Percentiles rank a stretch among this genome's conserved stretches.
These are phyloP conservation scores for Thaumatotibia leucotreta DNA, from an alignment of 1,140 invertebrate species.

Conservation along the genomic window DNA sequence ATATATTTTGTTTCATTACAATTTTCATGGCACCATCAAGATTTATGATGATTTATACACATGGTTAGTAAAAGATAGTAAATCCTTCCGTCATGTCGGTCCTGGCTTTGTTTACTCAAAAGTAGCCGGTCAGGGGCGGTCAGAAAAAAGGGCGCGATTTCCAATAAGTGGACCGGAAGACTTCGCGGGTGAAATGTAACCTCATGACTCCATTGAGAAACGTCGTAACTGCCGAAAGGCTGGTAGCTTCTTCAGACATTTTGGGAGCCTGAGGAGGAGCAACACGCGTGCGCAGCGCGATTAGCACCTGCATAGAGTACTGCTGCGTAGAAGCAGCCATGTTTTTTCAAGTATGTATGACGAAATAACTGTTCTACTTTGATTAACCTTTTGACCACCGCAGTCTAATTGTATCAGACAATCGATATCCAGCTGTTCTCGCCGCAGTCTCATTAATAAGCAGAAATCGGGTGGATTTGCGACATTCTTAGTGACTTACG, in stretches of 20 bases:
- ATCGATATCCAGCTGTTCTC: no score
- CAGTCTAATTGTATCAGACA: no score
- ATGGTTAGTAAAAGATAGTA: not conserved
- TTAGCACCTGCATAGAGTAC: constrained; percentile 57
- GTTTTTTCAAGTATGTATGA: no score
- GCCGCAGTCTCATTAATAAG: no score
- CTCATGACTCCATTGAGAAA: not conserved
- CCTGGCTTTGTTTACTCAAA: constrained; percentile 28
- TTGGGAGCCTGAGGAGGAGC: not conserved
- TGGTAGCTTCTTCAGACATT: not conserved
- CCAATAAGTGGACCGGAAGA: constrained; percentile 63
- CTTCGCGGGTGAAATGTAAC: constrained; percentile 56
- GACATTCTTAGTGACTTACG: no score
- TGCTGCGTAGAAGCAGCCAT: constrained; percentile 9
- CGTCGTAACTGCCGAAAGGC: not conserved
- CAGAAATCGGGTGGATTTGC: no score
- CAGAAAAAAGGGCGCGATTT: constrained; percentile 54
- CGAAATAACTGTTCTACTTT: no score
- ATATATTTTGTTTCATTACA: no score
- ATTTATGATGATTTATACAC: no score
- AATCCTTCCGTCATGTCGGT: not conserved
- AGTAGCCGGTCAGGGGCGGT: constrained; percentile 43
- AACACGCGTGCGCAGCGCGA: constrained; percentile 46
- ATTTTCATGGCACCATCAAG: no score
- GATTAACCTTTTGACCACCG: no score